Conservation (phyloP, 2,113 vertebrate species). For the Channa maculata region DNA sequence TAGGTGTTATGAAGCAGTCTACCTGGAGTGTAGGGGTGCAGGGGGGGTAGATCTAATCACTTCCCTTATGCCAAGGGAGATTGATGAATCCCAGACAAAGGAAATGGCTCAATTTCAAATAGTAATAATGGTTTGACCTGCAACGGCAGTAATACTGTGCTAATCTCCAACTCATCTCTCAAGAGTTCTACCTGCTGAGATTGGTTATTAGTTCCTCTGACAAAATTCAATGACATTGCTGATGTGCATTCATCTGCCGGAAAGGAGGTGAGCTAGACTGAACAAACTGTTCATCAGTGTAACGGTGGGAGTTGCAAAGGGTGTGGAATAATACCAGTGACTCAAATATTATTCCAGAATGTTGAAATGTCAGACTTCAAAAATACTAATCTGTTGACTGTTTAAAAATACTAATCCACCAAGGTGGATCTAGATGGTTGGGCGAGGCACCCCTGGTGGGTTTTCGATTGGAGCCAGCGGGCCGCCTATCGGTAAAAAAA, state of each 20-base stretch:
- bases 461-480: too few species aligned
- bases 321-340: conserved; percentile 3
- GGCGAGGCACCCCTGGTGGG: too few species aligned
- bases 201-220: not conserved
- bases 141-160: not conserved
- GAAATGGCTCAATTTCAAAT: conserved; percentile 30
- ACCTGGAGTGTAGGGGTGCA: not conserved
- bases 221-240: not conserved
- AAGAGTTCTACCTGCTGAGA: not conserved
- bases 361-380: conserved; percentile 1
- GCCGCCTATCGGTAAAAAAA: too few species aligned
- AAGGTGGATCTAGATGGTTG: too few species aligned
- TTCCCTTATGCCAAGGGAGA: conserved; percentile 16
- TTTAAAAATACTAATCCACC: too few species aligned
- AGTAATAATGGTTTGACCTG: conserved; percentile 7
- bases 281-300: not conserved
- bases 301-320: not conserved
- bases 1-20: not conserved
- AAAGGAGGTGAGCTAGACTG: not conserved
- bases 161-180: conserved; percentile 19
- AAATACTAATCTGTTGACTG: not conserved
- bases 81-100: conserved; percentile 31
- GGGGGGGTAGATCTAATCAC: conserved; percentile 33
- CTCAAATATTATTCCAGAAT: not conserved
- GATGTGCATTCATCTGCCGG: not conserved